Base-by-base conservation (phyloP, 2,113 vertebrate genomes). In the Bubo blakistoni region DNA sequence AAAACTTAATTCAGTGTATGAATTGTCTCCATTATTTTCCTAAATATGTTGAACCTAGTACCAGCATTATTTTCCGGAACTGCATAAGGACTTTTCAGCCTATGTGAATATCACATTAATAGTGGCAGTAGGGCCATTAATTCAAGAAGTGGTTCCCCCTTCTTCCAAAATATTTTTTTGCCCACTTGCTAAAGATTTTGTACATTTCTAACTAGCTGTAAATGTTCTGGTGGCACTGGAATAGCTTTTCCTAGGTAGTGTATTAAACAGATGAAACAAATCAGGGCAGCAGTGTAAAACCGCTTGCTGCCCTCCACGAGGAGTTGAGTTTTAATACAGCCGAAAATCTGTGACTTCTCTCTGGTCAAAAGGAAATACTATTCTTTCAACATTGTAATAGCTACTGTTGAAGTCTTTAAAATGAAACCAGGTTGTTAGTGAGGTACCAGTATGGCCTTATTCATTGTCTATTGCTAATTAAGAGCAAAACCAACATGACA, bases 251-350 rank as follows among this genome's bases (percentile, higher is more conserved):
- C 20, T 21, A 19, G 17, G 59, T 44, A 38, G 6, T 21, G 2
- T 81, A 6, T 25, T 72, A n/a, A 63, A 58, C 12, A 62, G 24
- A 32, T 73, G 25, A 30, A 69, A 88, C 29, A 49, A 93, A n/a
- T 13, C 6, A 3, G 5, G 11, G 17, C 38, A 79, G 15, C 11
- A 46, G 46, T 0, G 0, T 34, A 66, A 44, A 79, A 57, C 0
- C 0, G 49, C 13, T 49, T 44, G 14, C 12, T 82, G 21, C 21
- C 7, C 13, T 86, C 40, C n/a, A 47, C 4, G n/a, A 57, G 11
- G 11, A 62, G 4, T 3, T 73, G 36, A 49, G 6, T 59, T 76
- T 51, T 92, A 71, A 46, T 79, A 10, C 7, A 83, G 11, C 14
- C 8, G 8, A 55, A 91, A 66, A 54, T 42, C 26, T 87, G 11